Evolutionary conservation across 2,113 vertebrate genomes (phyloP).

Genomic region (Erythrocercus mccallii): DNA sequence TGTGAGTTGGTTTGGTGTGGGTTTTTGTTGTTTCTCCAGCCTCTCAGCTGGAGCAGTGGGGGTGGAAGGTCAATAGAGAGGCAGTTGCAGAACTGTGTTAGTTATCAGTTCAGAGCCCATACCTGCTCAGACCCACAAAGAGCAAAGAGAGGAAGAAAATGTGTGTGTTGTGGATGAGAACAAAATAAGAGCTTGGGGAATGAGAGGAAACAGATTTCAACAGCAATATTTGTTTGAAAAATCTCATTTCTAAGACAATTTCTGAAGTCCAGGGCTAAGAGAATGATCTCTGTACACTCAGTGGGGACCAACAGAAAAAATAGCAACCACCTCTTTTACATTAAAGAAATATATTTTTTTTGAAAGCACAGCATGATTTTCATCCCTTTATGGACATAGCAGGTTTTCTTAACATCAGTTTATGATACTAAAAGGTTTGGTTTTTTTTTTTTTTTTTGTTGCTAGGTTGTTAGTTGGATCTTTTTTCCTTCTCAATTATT

Average conservation of each 20-base stretch:
- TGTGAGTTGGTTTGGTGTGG: not conserved
- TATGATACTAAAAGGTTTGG: not conserved
- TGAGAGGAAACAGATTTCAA: not conserved
- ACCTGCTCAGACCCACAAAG: not conserved
- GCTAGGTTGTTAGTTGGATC: accelerated
- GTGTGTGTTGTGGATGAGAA: not conserved
- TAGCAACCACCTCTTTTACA: not conserved
- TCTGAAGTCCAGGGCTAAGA: not conserved
- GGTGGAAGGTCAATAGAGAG: not conserved
- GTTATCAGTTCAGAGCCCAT: not conserved
- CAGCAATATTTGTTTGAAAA: not conserved
- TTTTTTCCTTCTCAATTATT: not conserved
- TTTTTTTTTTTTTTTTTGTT: not conserved
- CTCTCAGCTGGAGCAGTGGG: not conserved
- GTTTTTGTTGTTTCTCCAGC: not conserved
- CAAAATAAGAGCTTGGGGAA: not conserved
- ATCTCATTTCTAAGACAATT: not conserved
- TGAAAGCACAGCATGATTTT: not conserved
- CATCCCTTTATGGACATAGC: not conserved
- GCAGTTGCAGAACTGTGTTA: not conserved
- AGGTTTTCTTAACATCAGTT: not conserved
- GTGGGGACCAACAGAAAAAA: not conserved
- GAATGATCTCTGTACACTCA: not conserved
- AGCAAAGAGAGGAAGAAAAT: not conserved
- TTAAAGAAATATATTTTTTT: not conserved